These are phyloP conservation scores for Trissolcus brochymenae DNA, from an alignment of 2,888 invertebrate genomes.

Conservation along the genomic window DNA sequence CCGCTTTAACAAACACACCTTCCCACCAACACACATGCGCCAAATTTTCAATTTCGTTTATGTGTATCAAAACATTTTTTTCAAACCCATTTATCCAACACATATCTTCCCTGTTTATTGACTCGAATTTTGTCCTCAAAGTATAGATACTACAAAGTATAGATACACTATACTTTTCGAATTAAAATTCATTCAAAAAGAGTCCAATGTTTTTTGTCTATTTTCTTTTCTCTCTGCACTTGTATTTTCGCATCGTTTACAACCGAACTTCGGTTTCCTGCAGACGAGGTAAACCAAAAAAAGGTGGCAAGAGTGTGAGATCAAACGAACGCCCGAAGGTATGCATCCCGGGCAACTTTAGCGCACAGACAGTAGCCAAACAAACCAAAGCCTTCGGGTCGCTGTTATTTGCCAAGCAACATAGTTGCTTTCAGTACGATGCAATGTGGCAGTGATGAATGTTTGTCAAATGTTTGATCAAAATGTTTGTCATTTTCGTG, in stretches of 20 bases:
- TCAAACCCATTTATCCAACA: not conserved
- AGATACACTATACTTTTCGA: too few species aligned
- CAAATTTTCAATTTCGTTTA: slow-evolving; percentile 45
- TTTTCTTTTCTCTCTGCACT: not conserved
- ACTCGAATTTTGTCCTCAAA: too few species aligned
- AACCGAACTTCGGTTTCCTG: slow-evolving; percentile 28
- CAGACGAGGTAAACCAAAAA: slow-evolving; percentile 14
- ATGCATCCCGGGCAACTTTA: slow-evolving; percentile 69
- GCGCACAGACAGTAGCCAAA: slow-evolving; percentile 69
- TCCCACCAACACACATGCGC: slow-evolving; percentile 13
- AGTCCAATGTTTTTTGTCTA: too few species aligned
- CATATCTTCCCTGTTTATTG: too few species aligned
- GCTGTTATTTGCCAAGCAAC: slow-evolving; percentile 67
- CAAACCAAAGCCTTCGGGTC: slow-evolving; percentile 62
- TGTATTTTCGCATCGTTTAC: slow-evolving; percentile 26
- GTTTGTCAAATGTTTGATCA: slow-evolving; percentile 75
- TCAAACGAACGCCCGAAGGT: slow-evolving; percentile 65
- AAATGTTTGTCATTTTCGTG: slow-evolving; percentile 72
- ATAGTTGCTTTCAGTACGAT: slow-evolving; percentile 64
- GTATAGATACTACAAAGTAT: too few species aligned
- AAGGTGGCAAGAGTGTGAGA: slow-evolving; percentile 45
- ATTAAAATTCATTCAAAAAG: too few species aligned
- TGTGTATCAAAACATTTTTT: not conserved
- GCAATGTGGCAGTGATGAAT: slow-evolving; percentile 65
- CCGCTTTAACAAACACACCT: slow-evolving; percentile 41